Evolutionary conservation across 1,140 invertebrate genomes (phyloP).

Genomic region (silkworm (Bombyx mori)): DNA sequence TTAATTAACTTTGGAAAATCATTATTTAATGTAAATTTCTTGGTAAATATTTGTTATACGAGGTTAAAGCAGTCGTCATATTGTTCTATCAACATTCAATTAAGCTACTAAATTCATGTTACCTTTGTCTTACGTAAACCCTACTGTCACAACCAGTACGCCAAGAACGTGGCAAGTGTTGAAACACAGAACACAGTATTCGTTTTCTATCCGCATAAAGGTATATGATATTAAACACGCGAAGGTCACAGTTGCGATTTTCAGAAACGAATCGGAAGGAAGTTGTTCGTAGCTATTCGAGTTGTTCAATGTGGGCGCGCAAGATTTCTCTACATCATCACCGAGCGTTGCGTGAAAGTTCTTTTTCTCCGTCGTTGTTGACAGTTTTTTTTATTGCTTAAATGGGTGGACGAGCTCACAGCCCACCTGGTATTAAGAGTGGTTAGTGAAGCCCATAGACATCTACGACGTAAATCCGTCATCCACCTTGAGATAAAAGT

Average conservation of each 20-base stretch:
- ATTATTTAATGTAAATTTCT: no score
- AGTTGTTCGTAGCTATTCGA: constrained; percentile 7
- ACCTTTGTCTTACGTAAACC: constrained; percentile 52
- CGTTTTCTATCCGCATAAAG: constrained; percentile 20
- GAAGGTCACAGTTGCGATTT: constrained; percentile 21
- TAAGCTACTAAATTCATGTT: constrained; percentile 30
- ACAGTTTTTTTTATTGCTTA: no score
- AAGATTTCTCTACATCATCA: constrained; percentile 35
- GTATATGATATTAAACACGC: constrained; percentile 12
- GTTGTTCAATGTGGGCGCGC: constrained; percentile 5
- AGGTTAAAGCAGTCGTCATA: no score
- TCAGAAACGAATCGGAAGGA: constrained; percentile 27
- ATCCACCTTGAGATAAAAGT: no score
- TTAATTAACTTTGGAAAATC: no score
- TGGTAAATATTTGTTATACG: no score
- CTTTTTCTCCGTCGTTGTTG: constrained; percentile 32
- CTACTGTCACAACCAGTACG: constrained; percentile 47
- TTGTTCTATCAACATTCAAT: constrained; percentile 22
- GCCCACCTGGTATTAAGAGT: no score
- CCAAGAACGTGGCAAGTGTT: constrained; percentile 29
- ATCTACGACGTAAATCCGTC: no score
- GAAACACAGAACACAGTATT: constrained; percentile 31
- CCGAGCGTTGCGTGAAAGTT: constrained; percentile 46
- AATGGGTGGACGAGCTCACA: no score
- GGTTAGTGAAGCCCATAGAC: no score